Conservation (phyloP, 2,888 invertebrate genomes). For the Mesochorus sp. region DNA sequence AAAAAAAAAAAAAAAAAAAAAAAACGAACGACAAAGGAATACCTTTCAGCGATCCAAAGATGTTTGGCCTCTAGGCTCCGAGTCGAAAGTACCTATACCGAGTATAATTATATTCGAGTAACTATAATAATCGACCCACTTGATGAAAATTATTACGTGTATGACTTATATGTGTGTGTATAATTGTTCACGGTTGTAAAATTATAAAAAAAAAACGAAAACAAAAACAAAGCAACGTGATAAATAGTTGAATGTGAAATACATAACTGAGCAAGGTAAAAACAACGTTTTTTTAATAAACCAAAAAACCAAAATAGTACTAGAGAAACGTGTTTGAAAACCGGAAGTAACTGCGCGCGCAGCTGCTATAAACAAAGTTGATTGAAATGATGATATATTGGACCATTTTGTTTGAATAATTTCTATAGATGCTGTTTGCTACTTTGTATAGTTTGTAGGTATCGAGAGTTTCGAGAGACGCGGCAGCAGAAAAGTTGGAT, state of each 20-base stretch:
- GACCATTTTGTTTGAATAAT: too few species aligned
- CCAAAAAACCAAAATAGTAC: background rate
- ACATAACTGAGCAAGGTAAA: slow-evolving; percentile 67
- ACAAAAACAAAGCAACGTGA: slow-evolving; percentile 20
- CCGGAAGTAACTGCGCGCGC: background rate
- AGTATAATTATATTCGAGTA: slow-evolving; percentile 51
- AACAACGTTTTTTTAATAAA: background rate
- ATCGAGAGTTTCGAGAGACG: too few species aligned
- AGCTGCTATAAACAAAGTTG: too few species aligned
- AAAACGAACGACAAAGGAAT: slow-evolving; percentile 11
- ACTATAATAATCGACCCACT: slow-evolving; percentile 56
- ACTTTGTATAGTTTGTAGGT: too few species aligned
- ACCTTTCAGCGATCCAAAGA: slow-evolving; percentile 54
- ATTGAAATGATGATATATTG: too few species aligned
- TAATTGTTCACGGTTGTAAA: slow-evolving; percentile 64
- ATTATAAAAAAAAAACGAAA: slow-evolving; percentile 61
- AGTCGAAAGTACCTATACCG: slow-evolving; percentile 77
- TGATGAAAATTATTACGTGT: slow-evolving; percentile 56
- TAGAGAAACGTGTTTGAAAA: background rate
- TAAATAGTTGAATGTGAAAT: slow-evolving; percentile 73
- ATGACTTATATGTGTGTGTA: slow-evolving; percentile 64
- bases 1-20: background rate
- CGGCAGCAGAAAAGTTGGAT: too few species aligned
- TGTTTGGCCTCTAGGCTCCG: slow-evolving; percentile 72
- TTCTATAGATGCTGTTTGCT: too few species aligned